These are phyloP conservation scores for Alethe diademata DNA, from an alignment of 2,113 vertebrate genomes.

Conservation along the genomic window DNA sequence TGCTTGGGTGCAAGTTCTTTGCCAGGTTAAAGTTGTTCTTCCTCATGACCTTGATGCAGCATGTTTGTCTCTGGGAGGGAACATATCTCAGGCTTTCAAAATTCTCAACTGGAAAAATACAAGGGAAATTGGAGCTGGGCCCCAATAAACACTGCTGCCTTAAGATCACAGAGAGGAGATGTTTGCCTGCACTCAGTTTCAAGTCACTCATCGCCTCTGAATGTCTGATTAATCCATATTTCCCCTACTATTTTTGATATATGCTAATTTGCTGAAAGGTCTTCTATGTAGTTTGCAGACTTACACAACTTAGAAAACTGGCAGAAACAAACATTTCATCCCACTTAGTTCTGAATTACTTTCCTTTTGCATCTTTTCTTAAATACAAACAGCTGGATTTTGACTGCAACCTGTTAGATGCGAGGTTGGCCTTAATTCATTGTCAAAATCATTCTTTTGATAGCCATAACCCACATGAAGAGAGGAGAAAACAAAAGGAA, in stretches of 20 bases:
- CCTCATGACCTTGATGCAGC: neutral
- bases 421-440: constrained; percentile 16
- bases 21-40: neutral
- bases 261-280: neutral
- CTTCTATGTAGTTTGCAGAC: neutral
- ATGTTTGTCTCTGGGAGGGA: neutral
- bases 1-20: neutral
- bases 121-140: neutral
- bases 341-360: neutral
- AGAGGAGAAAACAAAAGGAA: constrained; percentile 48
- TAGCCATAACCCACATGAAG: constrained; percentile 50
- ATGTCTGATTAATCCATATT: neutral
- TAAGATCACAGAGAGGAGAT: neutral
- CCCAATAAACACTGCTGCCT: neutral
- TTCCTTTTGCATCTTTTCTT: neutral
- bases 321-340: neutral
- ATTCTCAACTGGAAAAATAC: neutral
- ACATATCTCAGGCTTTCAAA: neutral
- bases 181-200: neutral
- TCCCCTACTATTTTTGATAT: neutral
- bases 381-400: neutral
- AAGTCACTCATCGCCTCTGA: neutral
- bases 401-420: neutral
- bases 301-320: neutral
- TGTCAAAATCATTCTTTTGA: constrained; percentile 33